phyloP scores from a whole-genome alignment of 1,140 invertebrate genomes.

The Drosophila nigromelanica region DNA sequence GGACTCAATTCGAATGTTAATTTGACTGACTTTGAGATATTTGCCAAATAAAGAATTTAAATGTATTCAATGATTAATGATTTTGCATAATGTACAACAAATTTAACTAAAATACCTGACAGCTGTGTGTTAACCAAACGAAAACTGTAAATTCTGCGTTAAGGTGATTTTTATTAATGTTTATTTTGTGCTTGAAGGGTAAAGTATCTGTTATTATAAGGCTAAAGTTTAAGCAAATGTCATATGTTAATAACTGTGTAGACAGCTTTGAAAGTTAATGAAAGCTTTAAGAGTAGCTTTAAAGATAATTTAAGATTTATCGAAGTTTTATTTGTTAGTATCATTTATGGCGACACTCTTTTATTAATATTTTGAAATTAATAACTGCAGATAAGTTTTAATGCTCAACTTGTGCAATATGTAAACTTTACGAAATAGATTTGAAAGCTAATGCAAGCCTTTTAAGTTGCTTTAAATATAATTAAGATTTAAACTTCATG shows the following conservation, averaged over 20 bases:
- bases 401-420: no score
- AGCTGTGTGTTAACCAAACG: slow-evolving; percentile 23
- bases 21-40: slow-evolving; percentile 19
- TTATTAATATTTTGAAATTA: no score
- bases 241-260: background rate
- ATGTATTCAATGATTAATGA: slow-evolving; percentile 32
- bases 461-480: no score
- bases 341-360: no score
- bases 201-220: slow-evolving; percentile 3
- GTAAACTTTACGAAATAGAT: no score
- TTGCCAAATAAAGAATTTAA: slow-evolving; percentile 27
- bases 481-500: no score
- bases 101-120: slow-evolving; percentile 18
- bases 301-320: no score
- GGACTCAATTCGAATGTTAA: slow-evolving; percentile 12
- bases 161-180: slow-evolving; percentile 5
- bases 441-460: no score
- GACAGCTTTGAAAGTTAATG: no score
- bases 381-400: no score
- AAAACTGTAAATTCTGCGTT: background rate
- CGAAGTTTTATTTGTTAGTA: no score
- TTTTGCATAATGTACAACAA: background rate
- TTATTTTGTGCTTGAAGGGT: background rate
- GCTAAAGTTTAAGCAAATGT: background rate
- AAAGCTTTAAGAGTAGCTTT: no score